phyloP scores from a whole-genome alignment of 2,888 invertebrate genomes.

The Geotrupes spiniger region DNA sequence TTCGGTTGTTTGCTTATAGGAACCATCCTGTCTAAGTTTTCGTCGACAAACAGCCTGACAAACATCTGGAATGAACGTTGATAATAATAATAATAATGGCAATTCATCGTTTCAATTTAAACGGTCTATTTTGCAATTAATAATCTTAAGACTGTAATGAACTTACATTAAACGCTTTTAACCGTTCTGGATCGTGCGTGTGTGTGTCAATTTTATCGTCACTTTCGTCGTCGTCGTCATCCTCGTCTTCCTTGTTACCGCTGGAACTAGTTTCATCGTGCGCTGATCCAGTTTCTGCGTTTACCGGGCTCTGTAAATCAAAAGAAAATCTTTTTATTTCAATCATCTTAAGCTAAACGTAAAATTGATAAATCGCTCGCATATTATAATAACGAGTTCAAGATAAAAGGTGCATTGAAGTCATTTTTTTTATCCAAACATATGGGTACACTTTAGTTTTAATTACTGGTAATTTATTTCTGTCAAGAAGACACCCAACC shows the following conservation, averaged over 20 bases:
- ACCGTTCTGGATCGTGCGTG: conserved; percentile 83
- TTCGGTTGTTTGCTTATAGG: conserved; percentile 97
- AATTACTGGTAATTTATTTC: too few relatives aligned
- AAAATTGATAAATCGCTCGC: too few relatives aligned
- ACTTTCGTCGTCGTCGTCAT: conserved; percentile 86
- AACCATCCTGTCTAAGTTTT: conserved; percentile 93
- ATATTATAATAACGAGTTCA: too few relatives aligned
- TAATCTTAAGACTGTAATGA: background rate
- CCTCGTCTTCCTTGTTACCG: conserved; percentile 81
- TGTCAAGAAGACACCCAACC: too few relatives aligned
- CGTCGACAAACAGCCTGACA: conserved; percentile 93
- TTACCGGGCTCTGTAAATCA: conserved; percentile 63
- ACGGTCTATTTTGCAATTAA: too few relatives aligned
- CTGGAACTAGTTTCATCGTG: conserved; percentile 89
- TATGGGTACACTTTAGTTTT: too few relatives aligned
- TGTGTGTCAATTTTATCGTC: conserved; percentile 89
- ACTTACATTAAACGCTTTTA: conserved; percentile 94
- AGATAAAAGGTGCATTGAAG: too few relatives aligned
- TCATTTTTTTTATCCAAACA: too few relatives aligned
- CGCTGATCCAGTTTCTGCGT: conserved; percentile 62
- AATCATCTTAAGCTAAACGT: too few relatives aligned
- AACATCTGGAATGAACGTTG: conserved; percentile 81
- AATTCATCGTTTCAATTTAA: too few relatives aligned
- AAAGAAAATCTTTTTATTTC: too few relatives aligned
- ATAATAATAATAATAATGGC: background rate